Evolutionary conservation across 2,888 invertebrate species (phyloP).

Genomic region (Scaptodrosophila latifasciaeformis): DNA sequence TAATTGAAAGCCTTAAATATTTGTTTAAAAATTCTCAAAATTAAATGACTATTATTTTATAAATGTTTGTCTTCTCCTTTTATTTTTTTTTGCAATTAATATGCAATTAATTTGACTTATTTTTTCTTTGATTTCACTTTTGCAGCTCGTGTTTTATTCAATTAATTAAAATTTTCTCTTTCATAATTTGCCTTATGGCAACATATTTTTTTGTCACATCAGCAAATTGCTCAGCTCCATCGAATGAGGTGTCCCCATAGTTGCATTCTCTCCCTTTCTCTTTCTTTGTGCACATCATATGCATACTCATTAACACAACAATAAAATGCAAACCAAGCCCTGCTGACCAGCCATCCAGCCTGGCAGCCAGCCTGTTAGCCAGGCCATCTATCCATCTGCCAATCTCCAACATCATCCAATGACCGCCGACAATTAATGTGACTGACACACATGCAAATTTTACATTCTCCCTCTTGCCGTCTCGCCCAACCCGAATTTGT

Average conservation of each 20-base stretch:
- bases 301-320: conserved; percentile 66
- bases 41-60: too few relatives aligned
- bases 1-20: too few relatives aligned
- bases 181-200: conserved; percentile 32
- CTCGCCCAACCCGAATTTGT: too few relatives aligned
- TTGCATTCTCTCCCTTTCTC: neutral
- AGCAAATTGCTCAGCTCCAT: conserved; percentile 41
- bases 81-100: conserved; percentile 52
- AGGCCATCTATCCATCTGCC: too few relatives aligned
- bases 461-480: too few relatives aligned
- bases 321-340: conserved; percentile 45
- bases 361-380: neutral
- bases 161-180: conserved; percentile 49
- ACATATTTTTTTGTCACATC: conserved; percentile 66
- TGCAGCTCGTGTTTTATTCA: conserved; percentile 24
- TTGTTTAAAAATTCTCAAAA: too few relatives aligned
- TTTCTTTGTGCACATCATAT: conserved; percentile 27
- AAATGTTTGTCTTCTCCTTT: too few relatives aligned
- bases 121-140: conserved; percentile 31
- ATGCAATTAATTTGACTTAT: conserved; percentile 52
- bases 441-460: conserved; percentile 67
- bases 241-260: neutral
- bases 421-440: conserved; percentile 61
- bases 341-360: neutral
- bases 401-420: conserved; percentile 17